A percentile compares a stretch with the other conserved stretches of the same genome.
These are phyloP conservation scores for Clytia hemisphaerica DNA, from an alignment of 30 jellyfish, hydroid and myxozoan genomes.

Conservation along the genomic window DNA sequence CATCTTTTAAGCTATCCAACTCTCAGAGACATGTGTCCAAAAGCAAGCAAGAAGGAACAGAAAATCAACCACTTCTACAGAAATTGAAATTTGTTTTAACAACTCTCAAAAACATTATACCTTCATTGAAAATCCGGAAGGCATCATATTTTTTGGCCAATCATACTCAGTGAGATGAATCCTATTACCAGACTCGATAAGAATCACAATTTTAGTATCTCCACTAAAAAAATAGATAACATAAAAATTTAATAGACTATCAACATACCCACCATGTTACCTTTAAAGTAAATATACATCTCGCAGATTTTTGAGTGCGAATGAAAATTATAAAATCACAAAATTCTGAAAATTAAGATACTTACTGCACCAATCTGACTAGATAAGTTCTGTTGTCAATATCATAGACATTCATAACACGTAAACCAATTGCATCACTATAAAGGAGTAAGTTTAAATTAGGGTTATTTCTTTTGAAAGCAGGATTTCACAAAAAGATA, in stretches of 20 bases:
- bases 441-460: no score
- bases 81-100: not conserved
- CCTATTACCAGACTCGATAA: conserved; percentile 91
- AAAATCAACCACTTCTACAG: no score
- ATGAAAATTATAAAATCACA: not conserved
- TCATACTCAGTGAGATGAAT: conserved; percentile 87
- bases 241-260: no score
- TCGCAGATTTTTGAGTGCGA: not conserved
- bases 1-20: no score
- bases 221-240: conserved; percentile 35
- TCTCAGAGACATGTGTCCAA: no score
- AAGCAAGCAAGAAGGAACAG: no score
- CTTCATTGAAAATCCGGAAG: conserved; percentile 98
- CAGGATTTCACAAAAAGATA: not conserved
- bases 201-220: conserved; percentile 62
- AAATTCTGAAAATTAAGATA: not conserved
- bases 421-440: conserved; percentile 71
- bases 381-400: conserved; percentile 81
- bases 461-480: not conserved
- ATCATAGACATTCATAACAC: conserved; percentile 91
- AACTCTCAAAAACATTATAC: conserved; percentile 18
- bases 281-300: not conserved
- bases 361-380: conserved; percentile 75
- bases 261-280: not conserved
- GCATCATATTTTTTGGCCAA: conserved; percentile 97